Evolutionary conservation across 2,888 invertebrate genomes (phyloP), one percentile per base, ranked within the genome.

Genomic region (Phragmatobia fuliginosa): DNA sequence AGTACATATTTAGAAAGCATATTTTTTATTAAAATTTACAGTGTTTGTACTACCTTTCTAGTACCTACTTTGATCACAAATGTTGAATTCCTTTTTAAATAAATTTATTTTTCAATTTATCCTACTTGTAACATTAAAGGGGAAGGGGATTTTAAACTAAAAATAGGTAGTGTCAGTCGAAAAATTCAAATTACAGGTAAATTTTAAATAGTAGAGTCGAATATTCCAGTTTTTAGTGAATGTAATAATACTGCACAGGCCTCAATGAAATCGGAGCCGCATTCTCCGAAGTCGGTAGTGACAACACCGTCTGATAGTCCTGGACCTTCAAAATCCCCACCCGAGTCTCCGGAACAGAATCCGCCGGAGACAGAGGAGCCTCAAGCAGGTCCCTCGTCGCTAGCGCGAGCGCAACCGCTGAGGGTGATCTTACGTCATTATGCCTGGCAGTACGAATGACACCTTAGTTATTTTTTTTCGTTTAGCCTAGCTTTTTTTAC

Each of bases 371-470:
- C 89, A 72, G 87, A 83, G 85, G 91, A 90, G 85, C 88, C 93
- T 83, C 87, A 87, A 86, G 86, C 91, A 80, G 92, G 92, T 71
- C 86, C 92, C 87, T 93, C 94, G 71, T 79, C 87, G 71, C 86
- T 84, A 81, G 76, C 91, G 78, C 90, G 92, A 88, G 75, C 91
- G 78, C 90, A 92, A 88, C 82, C 91, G 91, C 87, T 90, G 92
- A 93, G 90, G 94, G 94, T 94, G 94, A 94, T 89, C 92, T 91
- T 90, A 90, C 92, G 90, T 91, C 93, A 90, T 91, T 94, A 91
- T 94, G 94, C 94, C 94, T 94, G 94, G 94, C 94, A 92, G 94
- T 94, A 94, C 94, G 94, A 94, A 92, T 91, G 91, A 94, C 94
- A 94, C 94, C 90, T 85, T 93, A 93, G 93, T 90, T 92, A 87